Evolutionary conservation across 2,888 invertebrate genomes (phyloP).

Genomic region (Leucozona laternaria): DNA sequence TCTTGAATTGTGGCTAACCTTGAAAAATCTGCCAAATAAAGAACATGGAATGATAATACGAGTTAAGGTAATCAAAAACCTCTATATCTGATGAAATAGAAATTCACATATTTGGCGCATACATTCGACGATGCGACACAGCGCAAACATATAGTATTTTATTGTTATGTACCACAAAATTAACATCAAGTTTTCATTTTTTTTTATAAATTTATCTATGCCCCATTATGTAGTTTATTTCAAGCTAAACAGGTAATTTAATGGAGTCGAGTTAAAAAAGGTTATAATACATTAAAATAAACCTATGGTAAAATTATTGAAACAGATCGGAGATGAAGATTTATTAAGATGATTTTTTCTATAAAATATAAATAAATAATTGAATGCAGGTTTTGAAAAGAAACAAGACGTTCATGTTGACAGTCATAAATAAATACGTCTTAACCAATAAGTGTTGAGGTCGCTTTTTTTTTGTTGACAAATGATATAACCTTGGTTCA

Average conservation of each 20-base stretch:
- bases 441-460: too few relatives aligned
- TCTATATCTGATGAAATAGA: constrained; percentile 27
- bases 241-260: not conserved
- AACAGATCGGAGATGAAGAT: not conserved
- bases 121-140: constrained; percentile 9
- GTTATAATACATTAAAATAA: not conserved
- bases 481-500: too few relatives aligned
- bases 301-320: not conserved
- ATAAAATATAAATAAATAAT: too few relatives aligned
- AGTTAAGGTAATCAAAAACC: not conserved
- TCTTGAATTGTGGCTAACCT: constrained; percentile 28
- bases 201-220: not conserved
- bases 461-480: too few relatives aligned
- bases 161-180: not conserved
- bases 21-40: constrained; percentile 37
- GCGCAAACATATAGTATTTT: not conserved
- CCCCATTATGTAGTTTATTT: not conserved
- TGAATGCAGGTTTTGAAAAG: too few relatives aligned
- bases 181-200: not conserved
- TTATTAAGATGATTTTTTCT: not conserved
- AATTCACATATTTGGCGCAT: constrained; percentile 47
- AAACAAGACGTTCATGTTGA: too few relatives aligned
- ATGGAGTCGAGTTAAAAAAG: constrained; percentile 1
- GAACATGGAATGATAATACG: not conserved
- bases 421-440: too few relatives aligned